These are phyloP conservation scores for Ophion costatus DNA, from an alignment of 2,888 invertebrate species.

Conservation along the genomic window DNA sequence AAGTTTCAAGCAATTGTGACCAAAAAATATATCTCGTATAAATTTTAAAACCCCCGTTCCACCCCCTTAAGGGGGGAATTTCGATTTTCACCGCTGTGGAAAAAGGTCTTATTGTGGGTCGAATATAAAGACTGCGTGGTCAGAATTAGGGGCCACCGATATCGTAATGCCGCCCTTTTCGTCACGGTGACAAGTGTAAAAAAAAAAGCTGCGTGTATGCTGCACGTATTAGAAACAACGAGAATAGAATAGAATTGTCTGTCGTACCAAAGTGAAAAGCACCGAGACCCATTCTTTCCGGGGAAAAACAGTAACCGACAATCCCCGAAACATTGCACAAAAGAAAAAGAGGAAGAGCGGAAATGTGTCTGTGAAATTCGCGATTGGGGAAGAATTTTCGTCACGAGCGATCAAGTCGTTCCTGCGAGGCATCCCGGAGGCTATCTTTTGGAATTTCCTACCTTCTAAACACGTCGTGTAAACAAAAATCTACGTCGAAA, in stretches of 20 bases:
- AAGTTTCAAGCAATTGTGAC: no score
- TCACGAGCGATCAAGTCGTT: background rate
- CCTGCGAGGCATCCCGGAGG: no score
- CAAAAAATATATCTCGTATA: no score
- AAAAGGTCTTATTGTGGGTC: no score
- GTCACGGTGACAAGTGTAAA: background rate
- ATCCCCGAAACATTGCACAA: constrained; percentile 9
- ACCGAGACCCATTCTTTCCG: constrained; percentile 23
- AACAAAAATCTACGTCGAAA: background rate
- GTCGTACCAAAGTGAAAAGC: constrained; percentile 20
- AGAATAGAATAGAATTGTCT: background rate
- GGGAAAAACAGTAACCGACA: constrained; percentile 8
- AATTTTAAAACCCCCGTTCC: no score
- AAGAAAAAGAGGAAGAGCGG: background rate
- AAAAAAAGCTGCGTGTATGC: constrained; percentile 34
- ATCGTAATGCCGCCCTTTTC: constrained; percentile 27
- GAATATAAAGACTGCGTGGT: no score
- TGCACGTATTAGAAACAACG: constrained; percentile 29
- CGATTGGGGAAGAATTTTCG: background rate
- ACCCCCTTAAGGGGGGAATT: no score
- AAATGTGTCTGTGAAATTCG: background rate
- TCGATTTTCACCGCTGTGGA: no score
- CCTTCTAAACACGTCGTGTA: background rate
- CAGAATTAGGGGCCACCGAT: no score
- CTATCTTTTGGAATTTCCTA: background rate